Conservation (phyloP, 2,797 vertebrate genomes). For the Heterohyrax brucei region DNA sequence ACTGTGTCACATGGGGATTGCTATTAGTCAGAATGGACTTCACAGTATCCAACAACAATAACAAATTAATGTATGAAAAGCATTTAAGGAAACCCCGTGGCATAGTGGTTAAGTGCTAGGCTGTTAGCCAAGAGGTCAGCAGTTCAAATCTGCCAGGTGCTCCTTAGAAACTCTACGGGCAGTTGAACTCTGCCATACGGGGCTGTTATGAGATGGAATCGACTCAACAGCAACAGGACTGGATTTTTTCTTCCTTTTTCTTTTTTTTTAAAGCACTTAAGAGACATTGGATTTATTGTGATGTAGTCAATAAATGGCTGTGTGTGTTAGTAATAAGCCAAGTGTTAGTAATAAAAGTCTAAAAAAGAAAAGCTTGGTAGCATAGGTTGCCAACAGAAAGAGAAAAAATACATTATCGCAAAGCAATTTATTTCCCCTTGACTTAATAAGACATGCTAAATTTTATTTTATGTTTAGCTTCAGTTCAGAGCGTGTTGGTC, state of each 20-base stretch:
- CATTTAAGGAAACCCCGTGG: neutral
- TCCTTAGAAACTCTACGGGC: no score
- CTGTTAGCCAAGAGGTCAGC: no score
- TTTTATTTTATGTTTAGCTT: slow-evolving; percentile 38
- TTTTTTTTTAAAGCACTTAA: neutral
- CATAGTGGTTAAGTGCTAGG: no score
- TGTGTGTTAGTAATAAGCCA: neutral
- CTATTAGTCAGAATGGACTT: neutral
- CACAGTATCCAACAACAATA: neutral
- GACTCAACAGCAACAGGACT: no score
- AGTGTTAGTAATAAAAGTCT: neutral
- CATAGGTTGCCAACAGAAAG: neutral
- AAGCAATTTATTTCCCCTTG: slow-evolving; percentile 14
- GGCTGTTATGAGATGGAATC: no score
- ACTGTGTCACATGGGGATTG: neutral
- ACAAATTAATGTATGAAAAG: neutral
- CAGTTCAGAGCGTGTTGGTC: neutral
- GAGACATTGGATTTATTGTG: neutral
- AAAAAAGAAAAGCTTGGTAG: neutral
- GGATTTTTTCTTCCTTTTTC: no score
- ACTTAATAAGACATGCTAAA: neutral
- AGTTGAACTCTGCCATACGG: no score
- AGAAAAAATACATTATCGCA: neutral
- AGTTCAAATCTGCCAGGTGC: no score
- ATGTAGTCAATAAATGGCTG: neutral